phyloP scores from a whole-genome alignment of 64 coral and sea anemone genomes.

The Porites lutea region DNA sequence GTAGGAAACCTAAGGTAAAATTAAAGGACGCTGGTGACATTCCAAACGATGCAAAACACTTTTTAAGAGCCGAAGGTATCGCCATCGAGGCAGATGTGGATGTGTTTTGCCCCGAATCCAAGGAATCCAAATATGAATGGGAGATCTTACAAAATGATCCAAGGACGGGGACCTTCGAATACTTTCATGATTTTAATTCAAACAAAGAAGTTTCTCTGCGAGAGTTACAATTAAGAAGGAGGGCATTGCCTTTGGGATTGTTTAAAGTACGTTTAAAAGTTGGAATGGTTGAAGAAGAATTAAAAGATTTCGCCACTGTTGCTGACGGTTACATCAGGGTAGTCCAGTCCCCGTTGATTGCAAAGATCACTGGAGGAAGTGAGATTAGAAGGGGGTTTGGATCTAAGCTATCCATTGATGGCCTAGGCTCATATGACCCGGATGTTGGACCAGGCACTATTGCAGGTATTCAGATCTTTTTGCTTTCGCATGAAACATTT shows the following conservation, averaged over 20 bases:
- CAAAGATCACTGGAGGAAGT: slow-evolving; percentile 63
- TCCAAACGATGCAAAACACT: background rate
- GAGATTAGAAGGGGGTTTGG: slow-evolving; percentile 68
- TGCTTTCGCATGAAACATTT: background rate
- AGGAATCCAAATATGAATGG: slow-evolving; percentile 57
- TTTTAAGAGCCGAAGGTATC: slow-evolving; percentile 10
- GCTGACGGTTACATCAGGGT: slow-evolving; percentile 63
- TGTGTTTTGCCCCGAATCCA: slow-evolving; percentile 73
- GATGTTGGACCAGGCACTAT: slow-evolving; percentile 46
- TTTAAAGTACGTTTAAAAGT: slow-evolving; percentile 52
- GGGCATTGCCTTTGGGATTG: slow-evolving; percentile 47
- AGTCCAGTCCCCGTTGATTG: slow-evolving; percentile 47
- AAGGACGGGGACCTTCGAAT: background rate
- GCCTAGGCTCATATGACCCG: slow-evolving; percentile 59
- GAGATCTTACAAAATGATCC: slow-evolving; percentile 3
- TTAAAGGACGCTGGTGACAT: slow-evolving; percentile 26
- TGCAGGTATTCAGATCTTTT: slow-evolving; percentile 11
- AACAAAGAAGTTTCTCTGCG: background rate
- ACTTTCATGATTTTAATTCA: background rate
- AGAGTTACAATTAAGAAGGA: slow-evolving; percentile 29
- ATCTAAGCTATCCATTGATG: slow-evolving; percentile 37
- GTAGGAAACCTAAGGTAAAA: slow-evolving; percentile 42
- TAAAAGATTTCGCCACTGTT: slow-evolving; percentile 32
- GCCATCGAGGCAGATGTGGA: slow-evolving; percentile 32
- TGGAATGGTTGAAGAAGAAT: slow-evolving; percentile 32